Evolutionary conservation across 1,140 invertebrate genomes (phyloP).

Genomic region (Ooceraea biroi): DNA sequence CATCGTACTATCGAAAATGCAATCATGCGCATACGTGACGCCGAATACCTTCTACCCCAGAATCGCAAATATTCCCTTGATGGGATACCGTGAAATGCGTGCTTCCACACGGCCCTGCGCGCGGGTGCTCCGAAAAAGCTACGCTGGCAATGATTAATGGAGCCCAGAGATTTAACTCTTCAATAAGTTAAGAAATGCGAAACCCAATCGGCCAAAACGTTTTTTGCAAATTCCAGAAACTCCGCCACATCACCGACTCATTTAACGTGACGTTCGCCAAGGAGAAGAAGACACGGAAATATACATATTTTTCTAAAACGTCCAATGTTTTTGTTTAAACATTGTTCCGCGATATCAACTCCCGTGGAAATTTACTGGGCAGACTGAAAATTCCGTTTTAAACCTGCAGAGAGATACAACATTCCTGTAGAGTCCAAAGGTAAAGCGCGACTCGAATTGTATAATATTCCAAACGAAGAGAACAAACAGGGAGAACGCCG

Average conservation of each 20-base stretch:
- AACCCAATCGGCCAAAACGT: too few species aligned
- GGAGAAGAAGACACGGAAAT: too few species aligned
- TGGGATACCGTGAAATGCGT: slow-evolving; percentile 63
- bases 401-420: slow-evolving; percentile 13
- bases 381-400: slow-evolving; percentile 43
- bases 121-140: not conserved
- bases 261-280: too few species aligned
- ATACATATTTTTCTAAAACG: too few species aligned
- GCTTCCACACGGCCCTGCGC: slow-evolving; percentile 35
- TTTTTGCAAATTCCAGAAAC: not conserved
- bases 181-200: not conserved
- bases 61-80: slow-evolving; percentile 66
- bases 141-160: not conserved
- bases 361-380: slow-evolving; percentile 25
- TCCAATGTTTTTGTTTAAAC: too few species aligned
- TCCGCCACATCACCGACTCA: too few species aligned
- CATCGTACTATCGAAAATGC: slow-evolving; percentile 53
- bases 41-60: slow-evolving; percentile 65
- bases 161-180: not conserved
- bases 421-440: slow-evolving; percentile 28
- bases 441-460: slow-evolving; percentile 51
- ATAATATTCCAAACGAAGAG: slow-evolving; percentile 51
- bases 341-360: not conserved
- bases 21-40: slow-evolving; percentile 67
- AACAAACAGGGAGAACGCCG: slow-evolving; percentile 1